Conservation (phyloP, 2,888 invertebrate genomes). For the Leptothorax acervorum region DNA sequence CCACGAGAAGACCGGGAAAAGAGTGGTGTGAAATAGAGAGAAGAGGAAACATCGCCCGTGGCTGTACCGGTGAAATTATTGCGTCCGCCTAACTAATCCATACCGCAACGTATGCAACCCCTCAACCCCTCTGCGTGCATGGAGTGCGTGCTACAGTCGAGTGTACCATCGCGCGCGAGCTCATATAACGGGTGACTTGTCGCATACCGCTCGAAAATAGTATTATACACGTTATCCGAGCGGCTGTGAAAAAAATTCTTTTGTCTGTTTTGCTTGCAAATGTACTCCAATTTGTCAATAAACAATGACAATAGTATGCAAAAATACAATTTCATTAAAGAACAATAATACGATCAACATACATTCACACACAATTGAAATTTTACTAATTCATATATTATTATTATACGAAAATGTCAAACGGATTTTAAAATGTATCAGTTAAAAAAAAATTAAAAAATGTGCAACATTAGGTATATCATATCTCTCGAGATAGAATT, state of each 20-base stretch:
- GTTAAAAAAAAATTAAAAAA: background rate
- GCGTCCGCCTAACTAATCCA: conserved; percentile 84
- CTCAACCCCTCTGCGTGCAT: conserved; percentile 77
- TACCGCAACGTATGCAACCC: conserved; percentile 82
- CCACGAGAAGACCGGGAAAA: conserved; percentile 11
- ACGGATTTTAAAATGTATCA: background rate
- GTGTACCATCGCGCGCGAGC: conserved; percentile 77
- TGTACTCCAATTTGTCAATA: background rate
- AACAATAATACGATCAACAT: background rate
- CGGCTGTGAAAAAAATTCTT: background rate
- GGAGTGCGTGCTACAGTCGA: conserved; percentile 84
- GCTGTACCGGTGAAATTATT: conserved; percentile 81
- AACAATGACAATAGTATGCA: background rate
- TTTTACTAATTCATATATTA: background rate
- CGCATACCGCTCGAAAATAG: conserved; percentile 67
- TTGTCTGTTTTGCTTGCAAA: background rate
- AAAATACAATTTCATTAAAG: background rate
- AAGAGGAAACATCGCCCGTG: conserved; percentile 71
- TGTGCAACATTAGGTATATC: background rate
- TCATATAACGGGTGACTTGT: conserved; percentile 73
- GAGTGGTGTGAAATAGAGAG: conserved; percentile 52
- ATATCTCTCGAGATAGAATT: conserved; percentile 16
- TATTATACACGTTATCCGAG: conserved; percentile 2
- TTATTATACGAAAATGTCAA: background rate
- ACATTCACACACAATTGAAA: background rate